These are phyloP conservation scores for Danio albolineatus DNA, from an alignment of 2,797 vertebrate species.

Conservation along the genomic window DNA sequence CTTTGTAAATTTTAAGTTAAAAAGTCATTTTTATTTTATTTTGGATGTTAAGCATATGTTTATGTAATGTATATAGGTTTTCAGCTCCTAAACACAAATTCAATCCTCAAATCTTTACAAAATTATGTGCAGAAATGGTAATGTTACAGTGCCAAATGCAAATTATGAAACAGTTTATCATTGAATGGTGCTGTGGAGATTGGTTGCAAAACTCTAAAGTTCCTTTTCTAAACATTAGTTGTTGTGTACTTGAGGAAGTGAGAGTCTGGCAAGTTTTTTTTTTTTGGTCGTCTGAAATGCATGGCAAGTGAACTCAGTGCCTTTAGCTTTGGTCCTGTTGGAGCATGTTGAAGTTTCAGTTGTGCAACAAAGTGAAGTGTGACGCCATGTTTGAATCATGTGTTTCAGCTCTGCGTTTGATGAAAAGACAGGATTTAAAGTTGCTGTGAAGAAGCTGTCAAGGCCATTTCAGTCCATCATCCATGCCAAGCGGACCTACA, in stretches of 20 bases:
- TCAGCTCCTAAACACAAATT: too few species aligned
- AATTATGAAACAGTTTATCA: not conserved
- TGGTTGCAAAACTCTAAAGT: not conserved
- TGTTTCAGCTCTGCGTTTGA: conserved; percentile 87
- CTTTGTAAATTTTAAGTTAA: too few species aligned
- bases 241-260: conserved; percentile 24
- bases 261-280: not conserved
- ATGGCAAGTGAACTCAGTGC: not conserved
- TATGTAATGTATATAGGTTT: too few species aligned
- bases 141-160: too few species aligned
- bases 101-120: too few species aligned
- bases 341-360: conserved; percentile 28
- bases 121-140: too few species aligned
- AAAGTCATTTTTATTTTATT: too few species aligned
- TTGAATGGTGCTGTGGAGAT: not conserved
- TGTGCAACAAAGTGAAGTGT: conserved; percentile 29
- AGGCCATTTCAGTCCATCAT: conserved; percentile 98
- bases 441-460: conserved; percentile 98
- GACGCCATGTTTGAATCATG: conserved; percentile 12
- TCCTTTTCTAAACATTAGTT: conserved; percentile 10
- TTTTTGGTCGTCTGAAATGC: not conserved
- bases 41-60: too few species aligned
- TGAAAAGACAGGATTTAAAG: conserved; percentile 80
- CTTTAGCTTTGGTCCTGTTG: conserved; percentile 16
- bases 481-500: conserved; percentile 96